A percentile compares a stretch with the other conserved stretches of the same genome.
phyloP scores from a whole-genome alignment of 2,888 invertebrate species.

The Hetaerina titia region DNA sequence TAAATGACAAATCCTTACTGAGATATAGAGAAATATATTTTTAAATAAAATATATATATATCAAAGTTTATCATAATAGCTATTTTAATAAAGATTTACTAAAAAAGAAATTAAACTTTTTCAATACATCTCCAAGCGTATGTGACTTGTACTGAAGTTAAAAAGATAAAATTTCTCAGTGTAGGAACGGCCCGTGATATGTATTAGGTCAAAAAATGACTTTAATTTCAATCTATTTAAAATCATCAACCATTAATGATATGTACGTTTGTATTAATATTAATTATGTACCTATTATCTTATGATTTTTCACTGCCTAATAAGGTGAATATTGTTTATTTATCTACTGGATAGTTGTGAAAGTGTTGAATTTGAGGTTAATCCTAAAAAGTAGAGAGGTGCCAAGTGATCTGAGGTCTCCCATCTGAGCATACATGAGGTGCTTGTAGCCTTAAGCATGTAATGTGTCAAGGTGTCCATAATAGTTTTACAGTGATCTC shows the following conservation, averaged over 20 bases:
- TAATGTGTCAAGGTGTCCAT: neutral
- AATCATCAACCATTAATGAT: slow-evolving; percentile 62
- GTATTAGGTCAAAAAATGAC: slow-evolving; percentile 50
- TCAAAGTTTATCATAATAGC: slow-evolving; percentile 49
- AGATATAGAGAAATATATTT: slow-evolving; percentile 54
- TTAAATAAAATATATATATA: slow-evolving; percentile 43
- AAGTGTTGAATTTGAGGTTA: slow-evolving; percentile 34
- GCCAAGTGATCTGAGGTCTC: slow-evolving; percentile 48
- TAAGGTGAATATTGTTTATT: slow-evolving; percentile 16
- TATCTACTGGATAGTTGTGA: slow-evolving; percentile 55
- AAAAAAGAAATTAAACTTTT: slow-evolving; percentile 43
- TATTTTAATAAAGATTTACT: slow-evolving; percentile 51
- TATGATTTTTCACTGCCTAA: slow-evolving; percentile 33
- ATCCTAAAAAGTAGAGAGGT: neutral
- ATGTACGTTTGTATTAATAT: slow-evolving; percentile 61
- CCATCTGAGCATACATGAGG: neutral
- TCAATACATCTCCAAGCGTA: slow-evolving; percentile 39
- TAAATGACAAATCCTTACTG: slow-evolving; percentile 46
- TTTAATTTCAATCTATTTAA: slow-evolving; percentile 50
- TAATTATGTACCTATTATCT: slow-evolving; percentile 46
- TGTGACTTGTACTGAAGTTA: slow-evolving; percentile 55
- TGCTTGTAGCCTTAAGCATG: neutral
- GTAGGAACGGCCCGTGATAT: slow-evolving; percentile 66
- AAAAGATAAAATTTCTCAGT: slow-evolving; percentile 61
- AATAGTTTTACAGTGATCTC: neutral